Percentiles rank a stretch among this genome's conserved stretches.
These are phyloP conservation scores for Prunella fulvescens DNA, from an alignment of 2,113 vertebrate species.

Conservation along the genomic window DNA sequence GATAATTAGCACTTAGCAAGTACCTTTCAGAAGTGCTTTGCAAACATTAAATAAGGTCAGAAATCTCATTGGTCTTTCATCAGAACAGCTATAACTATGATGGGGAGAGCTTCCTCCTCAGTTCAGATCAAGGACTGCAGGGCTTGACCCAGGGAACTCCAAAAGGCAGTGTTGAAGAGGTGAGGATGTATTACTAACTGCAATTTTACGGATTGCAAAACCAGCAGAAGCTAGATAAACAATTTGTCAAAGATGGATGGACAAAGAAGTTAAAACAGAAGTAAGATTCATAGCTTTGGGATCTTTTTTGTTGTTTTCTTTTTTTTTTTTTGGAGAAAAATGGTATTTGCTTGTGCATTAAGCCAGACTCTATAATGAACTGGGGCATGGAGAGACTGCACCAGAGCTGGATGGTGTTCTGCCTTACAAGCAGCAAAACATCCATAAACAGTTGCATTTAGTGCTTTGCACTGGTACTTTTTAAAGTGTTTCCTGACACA, in stretches of 20 bases:
- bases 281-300: neutral
- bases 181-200: neutral
- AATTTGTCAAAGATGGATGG: neutral
- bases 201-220: neutral
- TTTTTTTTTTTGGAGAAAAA: neutral
- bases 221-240: neutral
- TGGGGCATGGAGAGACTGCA: neutral
- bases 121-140: neutral
- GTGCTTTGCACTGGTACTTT: neutral
- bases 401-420: neutral
- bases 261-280: neutral
- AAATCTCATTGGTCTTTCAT: neutral
- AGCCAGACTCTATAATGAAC: neutral
- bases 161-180: neutral
- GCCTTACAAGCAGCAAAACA: neutral
- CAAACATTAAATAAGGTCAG: neutral
- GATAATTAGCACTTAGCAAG: conserved; percentile 4
- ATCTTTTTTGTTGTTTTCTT: neutral
- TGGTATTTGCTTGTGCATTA: neutral
- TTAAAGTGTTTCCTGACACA: neutral
- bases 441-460: neutral
- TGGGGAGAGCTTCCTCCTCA: neutral
- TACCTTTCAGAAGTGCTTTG: neutral
- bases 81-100: neutral
- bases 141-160: neutral